These are phyloP conservation scores for Megalurothrips usitatus DNA, from an alignment of 2,888 invertebrate species.

Conservation along the genomic window DNA sequence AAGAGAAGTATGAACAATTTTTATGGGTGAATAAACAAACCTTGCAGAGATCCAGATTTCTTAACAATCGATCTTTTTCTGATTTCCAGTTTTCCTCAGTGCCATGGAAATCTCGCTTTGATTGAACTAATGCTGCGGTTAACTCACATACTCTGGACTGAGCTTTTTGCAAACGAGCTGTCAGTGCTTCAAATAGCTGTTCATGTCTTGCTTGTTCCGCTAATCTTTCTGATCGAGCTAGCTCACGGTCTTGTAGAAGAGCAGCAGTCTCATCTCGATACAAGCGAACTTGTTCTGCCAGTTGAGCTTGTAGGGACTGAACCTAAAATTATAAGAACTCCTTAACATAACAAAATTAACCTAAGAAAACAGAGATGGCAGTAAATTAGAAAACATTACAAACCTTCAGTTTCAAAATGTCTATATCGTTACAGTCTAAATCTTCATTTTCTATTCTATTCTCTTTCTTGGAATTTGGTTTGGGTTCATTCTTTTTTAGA, in stretches of 20 bases:
- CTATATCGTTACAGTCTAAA: not conserved
- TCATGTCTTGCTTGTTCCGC: slow-evolving; percentile 41
- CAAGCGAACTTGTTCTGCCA: slow-evolving; percentile 45
- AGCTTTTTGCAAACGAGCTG: slow-evolving; percentile 45
- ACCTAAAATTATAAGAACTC: not conserved
- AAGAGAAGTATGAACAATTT: not conserved
- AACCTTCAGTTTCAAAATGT: not conserved
- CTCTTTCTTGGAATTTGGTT: not conserved
- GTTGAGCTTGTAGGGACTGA: slow-evolving; percentile 39
- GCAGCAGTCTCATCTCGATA: slow-evolving; percentile 46
- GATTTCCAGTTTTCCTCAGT: slow-evolving; percentile 45
- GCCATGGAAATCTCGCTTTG: slow-evolving; percentile 43
- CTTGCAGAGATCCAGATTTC: slow-evolving; percentile 31
- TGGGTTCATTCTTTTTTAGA: not conserved
- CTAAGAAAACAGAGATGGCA: not conserved
- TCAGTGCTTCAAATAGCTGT: slow-evolving; percentile 37
- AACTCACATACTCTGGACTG: slow-evolving; percentile 47
- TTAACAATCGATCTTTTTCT: slow-evolving; percentile 40
- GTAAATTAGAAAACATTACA: not conserved
- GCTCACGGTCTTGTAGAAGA: slow-evolving; percentile 44
- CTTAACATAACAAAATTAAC: not conserved
- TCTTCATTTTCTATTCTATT: not conserved
- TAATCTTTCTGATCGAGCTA: slow-evolving; percentile 45
- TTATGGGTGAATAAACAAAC: not conserved
- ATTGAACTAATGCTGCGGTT: slow-evolving; percentile 45